phyloP scores from a whole-genome alignment of 1,140 invertebrate genomes.

The Pseudobourletiella spinata region DNA sequence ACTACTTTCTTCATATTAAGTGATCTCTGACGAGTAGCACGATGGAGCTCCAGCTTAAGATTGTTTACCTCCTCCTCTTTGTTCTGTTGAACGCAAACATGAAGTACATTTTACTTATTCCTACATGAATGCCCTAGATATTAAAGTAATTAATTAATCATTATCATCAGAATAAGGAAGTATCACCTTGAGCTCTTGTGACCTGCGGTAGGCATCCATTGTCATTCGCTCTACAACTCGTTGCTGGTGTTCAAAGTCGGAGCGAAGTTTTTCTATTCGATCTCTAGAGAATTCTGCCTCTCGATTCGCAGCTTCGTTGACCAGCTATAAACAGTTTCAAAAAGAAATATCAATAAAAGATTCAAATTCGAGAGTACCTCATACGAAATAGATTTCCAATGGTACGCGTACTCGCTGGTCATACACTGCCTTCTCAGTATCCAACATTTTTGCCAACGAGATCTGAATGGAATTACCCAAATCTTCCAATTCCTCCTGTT shows the following conservation, averaged over 20 bases:
- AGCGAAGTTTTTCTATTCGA: constrained; percentile 5
- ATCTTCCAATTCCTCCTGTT: not conserved
- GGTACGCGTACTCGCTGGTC: constrained; percentile 6
- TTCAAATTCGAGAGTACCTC: not conserved
- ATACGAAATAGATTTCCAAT: not conserved
- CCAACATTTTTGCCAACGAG: not conserved
- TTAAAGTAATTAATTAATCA: too few relatives aligned
- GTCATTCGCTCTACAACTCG: not conserved
- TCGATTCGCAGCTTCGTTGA: constrained; percentile 3
- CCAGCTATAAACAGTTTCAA: not conserved
- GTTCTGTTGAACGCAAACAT: not conserved
- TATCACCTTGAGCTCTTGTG: constrained; percentile 6
- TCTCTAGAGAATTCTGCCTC: constrained; percentile 1
- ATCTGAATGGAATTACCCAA: not conserved
- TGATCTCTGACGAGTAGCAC: not conserved
- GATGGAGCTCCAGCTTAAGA: not conserved
- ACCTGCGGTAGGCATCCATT: not conserved
- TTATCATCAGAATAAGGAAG: too few relatives aligned
- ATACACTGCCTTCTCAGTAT: not conserved
- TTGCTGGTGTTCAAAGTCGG: constrained; percentile 11
- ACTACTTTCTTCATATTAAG: constrained; percentile 5
- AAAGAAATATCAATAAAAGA: not conserved
- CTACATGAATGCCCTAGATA: too few relatives aligned
- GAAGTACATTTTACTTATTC: too few relatives aligned
- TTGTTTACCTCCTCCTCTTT: constrained; percentile 3